phyloP scores from a whole-genome alignment of 1,140 invertebrate genomes.

The Drosophila parabipectinata region DNA sequence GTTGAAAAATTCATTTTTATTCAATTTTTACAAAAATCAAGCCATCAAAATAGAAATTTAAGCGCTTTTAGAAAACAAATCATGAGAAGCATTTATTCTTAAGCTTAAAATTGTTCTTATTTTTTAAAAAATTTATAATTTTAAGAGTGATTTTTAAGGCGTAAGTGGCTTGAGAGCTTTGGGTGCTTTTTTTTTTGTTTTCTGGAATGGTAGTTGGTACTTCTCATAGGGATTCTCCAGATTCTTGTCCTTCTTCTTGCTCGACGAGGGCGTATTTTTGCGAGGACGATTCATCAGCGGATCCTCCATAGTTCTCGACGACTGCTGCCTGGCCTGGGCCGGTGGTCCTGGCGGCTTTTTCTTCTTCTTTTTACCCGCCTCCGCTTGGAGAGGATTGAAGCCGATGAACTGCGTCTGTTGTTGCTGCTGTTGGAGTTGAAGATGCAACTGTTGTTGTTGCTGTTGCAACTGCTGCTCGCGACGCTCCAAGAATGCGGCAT shows the following conservation, averaged over 20 bases:
- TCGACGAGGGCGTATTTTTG: conserved; percentile 39
- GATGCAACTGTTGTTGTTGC: conserved; percentile 14
- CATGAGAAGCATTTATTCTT: conserved; percentile 11
- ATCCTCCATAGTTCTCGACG: conserved; percentile 75
- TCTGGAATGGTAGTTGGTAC: conserved; percentile 51
- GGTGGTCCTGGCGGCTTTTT: conserved; percentile 76
- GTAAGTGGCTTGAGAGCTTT: conserved; percentile 35
- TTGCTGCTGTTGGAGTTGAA: conserved; percentile 26
- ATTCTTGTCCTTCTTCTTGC: conserved; percentile 68
- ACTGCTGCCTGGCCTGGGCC: conserved; percentile 67
- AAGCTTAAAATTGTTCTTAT: background rate
- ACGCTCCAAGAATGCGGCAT: conserved; percentile 69
- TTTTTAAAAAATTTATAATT: background rate
- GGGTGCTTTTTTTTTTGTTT: conserved; percentile 39
- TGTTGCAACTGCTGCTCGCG: conserved; percentile 56
- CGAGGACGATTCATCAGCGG: conserved; percentile 78
- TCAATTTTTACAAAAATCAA: conserved; percentile 35
- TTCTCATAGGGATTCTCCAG: conserved; percentile 73
- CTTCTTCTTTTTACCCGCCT: conserved; percentile 70
- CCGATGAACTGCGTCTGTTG: conserved; percentile 23
- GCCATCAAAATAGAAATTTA: conserved; percentile 1
- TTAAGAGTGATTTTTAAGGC: conserved; percentile 16
- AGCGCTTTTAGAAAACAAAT: conserved; percentile 5
- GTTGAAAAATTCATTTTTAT: conserved; percentile 30
- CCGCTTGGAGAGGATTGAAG: conserved; percentile 41